Base-by-base conservation (phyloP, 2,888 invertebrate species). In the Agriopis aurantiaria region DNA sequence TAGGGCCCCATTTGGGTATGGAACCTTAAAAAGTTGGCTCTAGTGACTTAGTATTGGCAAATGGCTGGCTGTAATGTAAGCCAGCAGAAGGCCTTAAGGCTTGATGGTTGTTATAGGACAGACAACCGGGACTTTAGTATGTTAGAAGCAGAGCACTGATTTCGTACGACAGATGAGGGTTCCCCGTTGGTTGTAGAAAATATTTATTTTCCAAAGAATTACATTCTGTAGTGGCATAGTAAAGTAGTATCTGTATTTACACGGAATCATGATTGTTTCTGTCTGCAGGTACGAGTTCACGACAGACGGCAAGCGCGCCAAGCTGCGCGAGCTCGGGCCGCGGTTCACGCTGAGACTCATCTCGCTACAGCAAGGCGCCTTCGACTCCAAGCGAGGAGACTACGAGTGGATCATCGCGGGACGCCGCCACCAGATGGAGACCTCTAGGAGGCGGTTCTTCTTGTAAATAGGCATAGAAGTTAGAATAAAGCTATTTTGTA, bases 371-470 rank as follows among this genome's bases (percentile, higher is more conserved):
- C 98, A 98, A 86, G 99, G 99, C 61, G 98, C 98, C 0, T 99
- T 99, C 91, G 99, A 99, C 91, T 98, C 98, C 60, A 99, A 99
- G 91, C 97, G 96, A 81, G 99, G 99, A 0, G 98, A 99, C 89
- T 99, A 97, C 88, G 98, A 99, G 88, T 99, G 99, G 99, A 97
- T 98, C 77, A 97, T 97, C 80, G 96, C 97, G 66, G 98, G 98
- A 74, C 96, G 98, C 89, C 95, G 99, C 33, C 99, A 99, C 90
- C 97, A 97, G 81, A 96, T 99, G 97, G 99, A 99, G 89, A 97
- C 98, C 0, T 98, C 98, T 75, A 96, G 99, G 84, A 95, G 98
- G 86, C 96, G 97, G 84, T 99, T 99, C 95, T 98, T 98, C 95
- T 96, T 99, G 84, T 99, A 96, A 73, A 69, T 64, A 65, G 63